phyloP scores from a whole-genome alignment of 2,888 invertebrate genomes.

The Epinotia brunnichana region DNA sequence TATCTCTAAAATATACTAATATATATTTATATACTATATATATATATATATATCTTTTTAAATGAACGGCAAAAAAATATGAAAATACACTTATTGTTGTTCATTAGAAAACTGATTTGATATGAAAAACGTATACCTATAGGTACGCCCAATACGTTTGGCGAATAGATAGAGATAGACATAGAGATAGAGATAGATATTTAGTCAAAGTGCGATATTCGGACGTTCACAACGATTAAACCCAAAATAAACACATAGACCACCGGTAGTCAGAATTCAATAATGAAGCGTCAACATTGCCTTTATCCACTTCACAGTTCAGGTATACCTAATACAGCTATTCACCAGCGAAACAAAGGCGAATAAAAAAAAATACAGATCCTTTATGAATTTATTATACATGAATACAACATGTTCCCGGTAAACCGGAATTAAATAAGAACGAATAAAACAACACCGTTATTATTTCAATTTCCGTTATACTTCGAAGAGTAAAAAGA shows the following conservation, averaged over 20 bases:
- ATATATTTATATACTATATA: too few species aligned
- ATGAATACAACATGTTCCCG: background rate
- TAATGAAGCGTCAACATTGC: conserved; percentile 33
- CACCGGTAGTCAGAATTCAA: conserved; percentile 11
- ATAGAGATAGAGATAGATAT: too few species aligned
- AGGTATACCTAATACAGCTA: background rate
- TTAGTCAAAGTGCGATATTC: too few species aligned
- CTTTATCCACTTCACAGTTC: conserved; percentile 16
- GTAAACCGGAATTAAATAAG: background rate
- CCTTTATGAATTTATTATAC: background rate
- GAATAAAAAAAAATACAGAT: background rate
- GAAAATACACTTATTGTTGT: too few species aligned
- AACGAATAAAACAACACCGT: background rate
- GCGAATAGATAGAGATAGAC: too few species aligned
- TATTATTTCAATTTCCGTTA: conserved; percentile 25
- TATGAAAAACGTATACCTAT: too few species aligned
- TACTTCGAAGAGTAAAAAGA: conserved; percentile 14
- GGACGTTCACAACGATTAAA: background rate
- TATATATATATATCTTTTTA: too few species aligned
- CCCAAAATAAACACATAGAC: conserved; percentile 12
- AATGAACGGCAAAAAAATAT: too few species aligned
- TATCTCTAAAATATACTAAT: too few species aligned
- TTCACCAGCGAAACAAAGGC: conserved; percentile 1
- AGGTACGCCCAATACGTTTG: too few species aligned
- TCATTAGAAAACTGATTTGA: too few species aligned